Conservation (phyloP, 2,113 vertebrate species). For the Zosterops borbonicus region DNA sequence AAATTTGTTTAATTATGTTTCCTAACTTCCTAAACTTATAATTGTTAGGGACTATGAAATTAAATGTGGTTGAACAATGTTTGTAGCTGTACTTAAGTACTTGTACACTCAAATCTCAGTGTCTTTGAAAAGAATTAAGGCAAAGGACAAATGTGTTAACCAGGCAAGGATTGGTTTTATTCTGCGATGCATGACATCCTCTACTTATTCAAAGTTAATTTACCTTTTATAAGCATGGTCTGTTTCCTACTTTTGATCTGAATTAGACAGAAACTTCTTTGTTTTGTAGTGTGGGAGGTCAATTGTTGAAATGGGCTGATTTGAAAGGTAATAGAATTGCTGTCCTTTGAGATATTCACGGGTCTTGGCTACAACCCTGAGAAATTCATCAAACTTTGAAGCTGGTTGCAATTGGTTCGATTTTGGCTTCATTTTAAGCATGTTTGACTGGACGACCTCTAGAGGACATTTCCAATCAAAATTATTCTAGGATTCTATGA, state of each 20-base stretch:
- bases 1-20: neutral
- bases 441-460: accelerated
- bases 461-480: neutral
- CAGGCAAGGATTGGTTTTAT: neutral
- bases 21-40: neutral
- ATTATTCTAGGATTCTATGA: neutral
- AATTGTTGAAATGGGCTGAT: neutral
- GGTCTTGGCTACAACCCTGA: neutral
- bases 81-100: neutral
- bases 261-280: neutral
- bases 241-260: neutral
- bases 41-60: neutral
- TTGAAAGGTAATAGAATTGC: neutral
- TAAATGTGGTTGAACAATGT: neutral
- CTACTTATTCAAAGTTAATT: neutral
- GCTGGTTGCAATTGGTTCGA: accelerated
- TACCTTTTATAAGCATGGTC: neutral
- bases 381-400: neutral
- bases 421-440: neutral
- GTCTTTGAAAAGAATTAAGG: neutral
- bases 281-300: neutral
- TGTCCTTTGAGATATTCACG: neutral
- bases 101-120: neutral
- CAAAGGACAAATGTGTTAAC: neutral
- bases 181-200: neutral